Percentiles rank a stretch among this genome's conserved stretches.
These are phyloP conservation scores for Pangasianodon hypophthalmus DNA, from an alignment of 2,113 vertebrate genomes.

Conservation along the genomic window DNA sequence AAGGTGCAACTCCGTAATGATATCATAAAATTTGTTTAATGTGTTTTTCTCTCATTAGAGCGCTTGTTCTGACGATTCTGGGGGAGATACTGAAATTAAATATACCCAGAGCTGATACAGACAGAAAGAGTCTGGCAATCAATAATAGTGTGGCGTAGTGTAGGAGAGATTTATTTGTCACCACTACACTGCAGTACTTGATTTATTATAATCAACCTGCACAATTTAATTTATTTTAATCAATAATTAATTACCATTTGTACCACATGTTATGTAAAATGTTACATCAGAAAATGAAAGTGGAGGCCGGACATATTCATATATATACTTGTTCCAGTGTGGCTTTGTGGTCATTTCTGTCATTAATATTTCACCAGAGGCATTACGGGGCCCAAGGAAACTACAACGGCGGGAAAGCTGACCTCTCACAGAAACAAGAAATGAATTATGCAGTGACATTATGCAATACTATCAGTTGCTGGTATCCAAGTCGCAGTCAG, in stretches of 20 bases:
- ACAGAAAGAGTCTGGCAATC: slow-evolving; percentile 1
- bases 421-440: slow-evolving; percentile 25
- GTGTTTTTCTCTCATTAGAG: slow-evolving; percentile 27
- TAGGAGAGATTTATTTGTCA: slow-evolving; percentile 30
- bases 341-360: slow-evolving; percentile 36
- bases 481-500: slow-evolving; percentile 12
- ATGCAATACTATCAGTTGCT: slow-evolving; percentile 45
- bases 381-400: slow-evolving; percentile 24
- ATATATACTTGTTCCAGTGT: not conserved
- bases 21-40: slow-evolving; percentile 10
- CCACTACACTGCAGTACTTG: slow-evolving; percentile 11
- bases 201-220: slow-evolving; percentile 32
- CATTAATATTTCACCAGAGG: slow-evolving; percentile 29
- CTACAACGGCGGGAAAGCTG: slow-evolving; percentile 2
- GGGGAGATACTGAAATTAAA: slow-evolving; percentile 21
- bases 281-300: slow-evolving; percentile 3
- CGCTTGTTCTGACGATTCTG: slow-evolving; percentile 10
- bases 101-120: not conserved
- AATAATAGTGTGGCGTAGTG: slow-evolving; percentile 15
- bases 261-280: slow-evolving; percentile 16
- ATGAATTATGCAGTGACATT: slow-evolving; percentile 48
- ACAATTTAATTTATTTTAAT: slow-evolving; percentile 25
- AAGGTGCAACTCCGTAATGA: slow-evolving; percentile 9
- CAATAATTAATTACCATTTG: slow-evolving; percentile 20
- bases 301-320: not conserved